Base-by-base conservation (phyloP, 1,140 invertebrate genomes). In the Mercenaria mercenaria region DNA sequence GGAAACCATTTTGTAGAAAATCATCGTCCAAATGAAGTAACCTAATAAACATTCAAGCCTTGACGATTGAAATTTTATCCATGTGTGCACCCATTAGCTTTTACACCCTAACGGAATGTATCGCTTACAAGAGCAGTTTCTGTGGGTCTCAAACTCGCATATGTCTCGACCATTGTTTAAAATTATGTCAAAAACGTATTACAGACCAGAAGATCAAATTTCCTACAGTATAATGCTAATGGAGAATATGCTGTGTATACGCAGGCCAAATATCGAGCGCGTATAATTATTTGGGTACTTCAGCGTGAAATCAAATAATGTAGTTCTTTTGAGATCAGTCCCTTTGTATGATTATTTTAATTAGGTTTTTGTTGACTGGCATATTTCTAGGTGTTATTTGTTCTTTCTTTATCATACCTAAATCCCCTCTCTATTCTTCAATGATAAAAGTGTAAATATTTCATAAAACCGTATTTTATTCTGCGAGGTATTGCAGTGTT, bases 331-430 rank as follows among this genome's bases (percentile, higher is more conserved):
- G 4, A 77, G 74, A 50, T n/a, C 43, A 26, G n/a, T 47, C 32
- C 37, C 47, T 77, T 77, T 77, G 76, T 79, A 79, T 79, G 76
- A 79, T 56, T 3, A 59, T 79, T 79, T 79, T 56, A 79, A 79
- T 79, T 79, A 34, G 76, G 26, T 79, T 79, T 79, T 56, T 79
- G 74, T 79, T 79, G 47, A 56, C 26, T 79, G 43, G 43, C 26
- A 50, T 79, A 50, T 41, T 77, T 52, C 29, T 15, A 79, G 76
- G 76, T 79, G 76, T 52, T 79, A 59, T 79, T 79, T 79, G 76
- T 79, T 52, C 76, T 79, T 37, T 52, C 76, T 79, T 79, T 79
- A 79, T 79, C 47, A 32, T 15, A 50, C 18, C 76, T 79, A 79
- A 79, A 77, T 77, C 50, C 76, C 50, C 29, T 26, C 32, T 50